Conservation (phyloP, 1,140 invertebrate genomes). For the Bombus turneri region DNA sequence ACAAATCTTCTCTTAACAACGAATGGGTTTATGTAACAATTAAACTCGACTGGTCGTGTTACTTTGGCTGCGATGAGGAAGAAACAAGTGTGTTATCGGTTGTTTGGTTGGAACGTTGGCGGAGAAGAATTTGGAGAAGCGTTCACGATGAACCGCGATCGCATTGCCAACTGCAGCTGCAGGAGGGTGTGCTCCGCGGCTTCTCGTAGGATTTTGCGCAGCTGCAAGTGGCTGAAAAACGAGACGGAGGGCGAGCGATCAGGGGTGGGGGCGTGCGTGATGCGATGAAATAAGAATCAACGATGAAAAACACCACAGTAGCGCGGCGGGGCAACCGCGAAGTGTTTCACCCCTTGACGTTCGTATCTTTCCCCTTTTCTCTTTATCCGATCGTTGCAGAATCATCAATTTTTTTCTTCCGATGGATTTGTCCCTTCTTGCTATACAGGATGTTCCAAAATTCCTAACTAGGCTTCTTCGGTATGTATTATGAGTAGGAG, state of each 20-base stretch:
- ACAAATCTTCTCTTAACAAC: too few species aligned
- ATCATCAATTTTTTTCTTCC: background rate
- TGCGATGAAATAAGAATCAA: constrained; percentile 12
- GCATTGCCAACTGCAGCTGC: constrained; percentile 63
- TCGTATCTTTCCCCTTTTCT: background rate
- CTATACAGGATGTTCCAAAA: too few species aligned
- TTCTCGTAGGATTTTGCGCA: constrained; percentile 61
- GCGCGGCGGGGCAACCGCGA: constrained; percentile 27
- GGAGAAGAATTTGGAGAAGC: background rate
- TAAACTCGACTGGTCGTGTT: background rate
- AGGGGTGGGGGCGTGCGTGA: background rate
- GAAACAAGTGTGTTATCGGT: background rate
- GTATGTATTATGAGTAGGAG: too few species aligned
- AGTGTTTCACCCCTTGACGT: constrained; percentile 30
- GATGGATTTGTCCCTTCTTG: background rate
- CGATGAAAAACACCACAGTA: constrained; percentile 29
- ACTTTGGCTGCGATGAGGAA: background rate
- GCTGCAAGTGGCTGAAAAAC: constrained; percentile 52
- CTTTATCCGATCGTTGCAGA: background rate
- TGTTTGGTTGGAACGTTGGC: background rate
- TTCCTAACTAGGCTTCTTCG: too few species aligned
- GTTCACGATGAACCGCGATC: constrained; percentile 37
- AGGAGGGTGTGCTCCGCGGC: constrained; percentile 64
- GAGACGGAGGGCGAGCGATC: background rate
- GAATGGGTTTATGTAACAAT: too few species aligned